Conservation (phyloP, 1,140 invertebrate species). For the Cydia strobilella region DNA sequence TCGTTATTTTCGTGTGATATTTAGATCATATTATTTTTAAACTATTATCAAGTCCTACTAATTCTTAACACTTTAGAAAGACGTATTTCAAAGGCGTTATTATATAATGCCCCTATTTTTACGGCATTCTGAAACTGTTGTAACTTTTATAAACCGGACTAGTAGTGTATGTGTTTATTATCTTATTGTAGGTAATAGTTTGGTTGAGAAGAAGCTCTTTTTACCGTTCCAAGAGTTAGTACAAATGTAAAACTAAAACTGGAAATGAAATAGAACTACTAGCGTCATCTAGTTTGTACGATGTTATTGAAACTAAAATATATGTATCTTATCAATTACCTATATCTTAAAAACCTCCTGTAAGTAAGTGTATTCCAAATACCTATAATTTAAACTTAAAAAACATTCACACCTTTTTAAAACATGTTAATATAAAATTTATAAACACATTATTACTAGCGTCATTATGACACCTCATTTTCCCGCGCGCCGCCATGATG, state of each 20-base stretch:
- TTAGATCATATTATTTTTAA: too few relatives aligned
- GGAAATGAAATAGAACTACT: neutral
- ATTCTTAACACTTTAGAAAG: too few relatives aligned
- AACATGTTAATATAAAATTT: neutral
- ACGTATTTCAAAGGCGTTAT: too few relatives aligned
- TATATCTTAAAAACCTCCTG: neutral
- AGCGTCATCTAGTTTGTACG: neutral
- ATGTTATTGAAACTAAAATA: neutral
- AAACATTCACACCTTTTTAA: neutral
- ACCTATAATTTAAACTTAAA: neutral
- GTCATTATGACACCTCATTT: conserved; percentile 29
- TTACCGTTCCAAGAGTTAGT: too few relatives aligned
- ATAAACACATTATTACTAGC: conserved; percentile 3
- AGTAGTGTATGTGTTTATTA: too few relatives aligned
- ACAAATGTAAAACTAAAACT: too few relatives aligned
- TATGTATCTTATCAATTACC: neutral
- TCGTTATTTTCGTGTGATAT: neutral
- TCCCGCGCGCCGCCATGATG: conserved; percentile 59
- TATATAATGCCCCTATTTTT: too few relatives aligned
- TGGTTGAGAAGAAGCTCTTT: too few relatives aligned
- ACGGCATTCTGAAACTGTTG: too few relatives aligned
- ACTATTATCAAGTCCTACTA: too few relatives aligned
- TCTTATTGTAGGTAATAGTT: too few relatives aligned
- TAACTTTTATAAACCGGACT: too few relatives aligned
- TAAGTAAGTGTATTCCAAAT: neutral